phyloP scores from a whole-genome alignment of 2,113 vertebrate species.

The Laterallus jamaicensis region DNA sequence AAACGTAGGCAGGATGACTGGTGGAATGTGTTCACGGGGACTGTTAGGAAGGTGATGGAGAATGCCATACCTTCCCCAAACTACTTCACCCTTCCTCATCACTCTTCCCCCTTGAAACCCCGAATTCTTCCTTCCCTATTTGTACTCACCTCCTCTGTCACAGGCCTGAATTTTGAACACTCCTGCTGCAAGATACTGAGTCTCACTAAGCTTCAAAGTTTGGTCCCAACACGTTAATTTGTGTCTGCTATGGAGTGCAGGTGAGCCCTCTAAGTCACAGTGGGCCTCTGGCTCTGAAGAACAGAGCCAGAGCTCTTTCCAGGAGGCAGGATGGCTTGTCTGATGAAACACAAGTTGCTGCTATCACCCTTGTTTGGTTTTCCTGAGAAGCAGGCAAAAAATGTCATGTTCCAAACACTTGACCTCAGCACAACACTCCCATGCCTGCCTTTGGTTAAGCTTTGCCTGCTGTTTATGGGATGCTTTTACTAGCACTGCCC shows the following conservation, averaged over 20 bases:
- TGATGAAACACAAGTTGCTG: not conserved
- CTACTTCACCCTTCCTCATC: not conserved
- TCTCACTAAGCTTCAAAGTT: not conserved
- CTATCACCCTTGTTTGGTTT: not conserved
- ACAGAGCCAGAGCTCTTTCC: not conserved
- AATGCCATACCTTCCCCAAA: not conserved
- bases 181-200: not conserved
- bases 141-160: not conserved
- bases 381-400: not conserved
- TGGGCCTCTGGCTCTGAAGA: not conserved
- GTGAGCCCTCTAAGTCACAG: not conserved
- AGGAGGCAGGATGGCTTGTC: not conserved
- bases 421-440: not conserved
- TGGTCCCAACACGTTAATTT: not conserved
- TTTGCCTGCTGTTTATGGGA: not conserved
- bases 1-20: not conserved
- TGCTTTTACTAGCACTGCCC: not conserved
- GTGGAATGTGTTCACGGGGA: not conserved
- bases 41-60: not conserved
- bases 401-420: not conserved
- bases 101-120: not conserved
- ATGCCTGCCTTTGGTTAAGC: not conserved
- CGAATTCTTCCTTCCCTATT: not conserved
- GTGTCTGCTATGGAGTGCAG: not conserved
- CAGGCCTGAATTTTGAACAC: not conserved